Evolutionary conservation across 2,113 vertebrate species (phyloP), one percentile per base, ranked within the genome.

Genomic region (Phrynocephalus versicolor): DNA sequence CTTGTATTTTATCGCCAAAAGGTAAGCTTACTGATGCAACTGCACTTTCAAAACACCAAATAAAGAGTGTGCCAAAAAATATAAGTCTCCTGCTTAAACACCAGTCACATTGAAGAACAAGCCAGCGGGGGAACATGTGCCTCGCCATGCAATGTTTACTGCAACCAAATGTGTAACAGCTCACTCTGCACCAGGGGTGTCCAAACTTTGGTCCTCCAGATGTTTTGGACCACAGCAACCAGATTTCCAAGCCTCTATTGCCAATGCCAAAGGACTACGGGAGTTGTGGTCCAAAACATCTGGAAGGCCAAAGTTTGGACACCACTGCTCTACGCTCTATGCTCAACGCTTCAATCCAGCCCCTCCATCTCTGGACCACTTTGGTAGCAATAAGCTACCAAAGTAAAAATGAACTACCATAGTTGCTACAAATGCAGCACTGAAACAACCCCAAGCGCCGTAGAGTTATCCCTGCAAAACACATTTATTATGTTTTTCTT

Each of bases 31-130:
- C 23, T 23, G 81, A 37, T 1, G 83, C 75, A 39, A 73, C 1
- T 0, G 35, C 0, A 23, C 45, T 0, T 30, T 21, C 57, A 75
- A 64, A 25, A 15, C 35, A 21, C 2, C 25, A 75, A 25, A 30
- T 33, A 89, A 81, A 87, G 51, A 10, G 16, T 73, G 51, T 86
- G 69, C 81, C 73, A 39, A 23, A 64, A 87, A 86, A 57, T 82
- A 39, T 62, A 0, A 74, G 79, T 21, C 84, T 35, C 79, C 87
- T 80, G 79, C n/a, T 79, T 86, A 82, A 73, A 14, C 27, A 2
- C 1, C 10, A 6, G 76, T 8, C 79, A 12, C 4, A 64, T 23
- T 62, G 64, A 62, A 0, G 62, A 6, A 16, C 0, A n/a, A 55
- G 33, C 25, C 4, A 25, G 27, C 6, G 72, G 2, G 72, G 2